Evolutionary conservation across 2,888 invertebrate species (phyloP).

Genomic region (Drosophila austrosaltans): DNA sequence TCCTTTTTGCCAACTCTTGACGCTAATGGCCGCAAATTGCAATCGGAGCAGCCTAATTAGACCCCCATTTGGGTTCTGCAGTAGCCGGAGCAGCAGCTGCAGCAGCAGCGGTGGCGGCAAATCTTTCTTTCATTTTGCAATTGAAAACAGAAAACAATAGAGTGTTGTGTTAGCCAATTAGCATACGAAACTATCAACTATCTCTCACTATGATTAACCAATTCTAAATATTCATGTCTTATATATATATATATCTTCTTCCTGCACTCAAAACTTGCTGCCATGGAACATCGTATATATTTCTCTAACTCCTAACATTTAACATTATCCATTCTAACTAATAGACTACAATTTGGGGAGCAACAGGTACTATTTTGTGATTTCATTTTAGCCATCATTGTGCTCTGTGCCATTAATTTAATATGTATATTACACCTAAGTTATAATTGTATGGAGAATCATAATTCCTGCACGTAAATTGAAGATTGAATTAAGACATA

Average conservation of each 20-base stretch:
- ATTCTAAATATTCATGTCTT: constrained; percentile 25
- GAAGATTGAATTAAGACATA: constrained; percentile 18
- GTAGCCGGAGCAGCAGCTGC: constrained; percentile 53
- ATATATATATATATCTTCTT: constrained; percentile 18
- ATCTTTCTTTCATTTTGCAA: constrained; percentile 23
- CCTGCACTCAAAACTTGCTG: constrained; percentile 39
- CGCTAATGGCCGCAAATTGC: constrained; percentile 75
- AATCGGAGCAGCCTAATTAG: constrained; percentile 71
- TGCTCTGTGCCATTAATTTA: constrained; percentile 83
- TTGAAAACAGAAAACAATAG: constrained; percentile 36
- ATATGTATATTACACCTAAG: constrained; percentile 83
- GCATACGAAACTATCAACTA: neutral
- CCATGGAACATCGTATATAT: neutral
- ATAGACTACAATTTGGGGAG: constrained; percentile 83
- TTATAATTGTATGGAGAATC: constrained; percentile 81
- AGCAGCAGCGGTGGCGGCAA: constrained; percentile 29
- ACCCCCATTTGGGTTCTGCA: constrained; percentile 44
- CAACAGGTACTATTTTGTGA: constrained; percentile 84
- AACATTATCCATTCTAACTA: constrained; percentile 18
- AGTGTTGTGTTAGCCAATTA: constrained; percentile 19
- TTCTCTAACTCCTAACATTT: neutral
- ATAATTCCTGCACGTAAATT: constrained; percentile 77
- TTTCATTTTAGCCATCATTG: constrained; percentile 83
- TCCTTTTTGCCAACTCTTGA: constrained; percentile 41
- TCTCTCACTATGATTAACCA: constrained; percentile 39